phyloP scores from a whole-genome alignment of 2,797 vertebrate genomes.

The Gobionotothen gibberifrons region DNA sequence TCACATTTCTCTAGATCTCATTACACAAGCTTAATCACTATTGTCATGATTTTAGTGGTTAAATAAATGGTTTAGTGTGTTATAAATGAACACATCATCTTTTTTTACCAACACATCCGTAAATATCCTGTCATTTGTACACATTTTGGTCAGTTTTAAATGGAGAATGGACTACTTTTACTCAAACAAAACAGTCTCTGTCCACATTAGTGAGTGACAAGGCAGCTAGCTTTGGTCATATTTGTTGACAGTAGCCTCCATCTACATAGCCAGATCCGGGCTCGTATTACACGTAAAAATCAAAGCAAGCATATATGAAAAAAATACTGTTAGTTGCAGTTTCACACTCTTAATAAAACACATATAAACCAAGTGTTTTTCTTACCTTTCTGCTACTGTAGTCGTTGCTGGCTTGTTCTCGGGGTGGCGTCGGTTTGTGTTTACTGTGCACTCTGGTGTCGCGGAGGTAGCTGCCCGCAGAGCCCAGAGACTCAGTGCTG shows the following conservation, averaged over 20 bases:
- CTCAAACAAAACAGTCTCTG: background rate
- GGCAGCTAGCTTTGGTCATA: background rate
- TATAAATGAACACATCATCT: background rate
- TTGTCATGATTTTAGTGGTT: background rate
- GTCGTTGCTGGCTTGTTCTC: background rate
- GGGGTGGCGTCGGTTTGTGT: constrained; percentile 27
- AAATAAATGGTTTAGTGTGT: background rate
- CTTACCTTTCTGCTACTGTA: constrained; percentile 46
- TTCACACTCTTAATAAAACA: accelerated
- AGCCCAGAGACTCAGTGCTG: constrained; percentile 20
- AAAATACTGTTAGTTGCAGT: accelerated
- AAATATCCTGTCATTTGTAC: accelerated
- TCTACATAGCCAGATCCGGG: background rate
- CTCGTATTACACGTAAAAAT: background rate
- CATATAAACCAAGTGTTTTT: accelerated
- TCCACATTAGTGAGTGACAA: constrained; percentile 1
- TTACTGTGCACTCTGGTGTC: constrained; percentile 45
- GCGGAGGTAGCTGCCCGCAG: background rate
- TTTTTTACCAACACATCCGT: background rate
- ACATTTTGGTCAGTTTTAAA: accelerated
- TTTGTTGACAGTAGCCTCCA: background rate
- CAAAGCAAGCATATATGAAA: accelerated
- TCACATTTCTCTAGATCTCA: background rate
- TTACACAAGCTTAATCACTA: background rate
- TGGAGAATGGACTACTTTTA: background rate